A percentile compares a stretch with the other conserved stretches of the same genome.
Evolutionary conservation across 2,888 invertebrate genomes (phyloP).

Genomic region (Amblyjoppa proteus): DNA sequence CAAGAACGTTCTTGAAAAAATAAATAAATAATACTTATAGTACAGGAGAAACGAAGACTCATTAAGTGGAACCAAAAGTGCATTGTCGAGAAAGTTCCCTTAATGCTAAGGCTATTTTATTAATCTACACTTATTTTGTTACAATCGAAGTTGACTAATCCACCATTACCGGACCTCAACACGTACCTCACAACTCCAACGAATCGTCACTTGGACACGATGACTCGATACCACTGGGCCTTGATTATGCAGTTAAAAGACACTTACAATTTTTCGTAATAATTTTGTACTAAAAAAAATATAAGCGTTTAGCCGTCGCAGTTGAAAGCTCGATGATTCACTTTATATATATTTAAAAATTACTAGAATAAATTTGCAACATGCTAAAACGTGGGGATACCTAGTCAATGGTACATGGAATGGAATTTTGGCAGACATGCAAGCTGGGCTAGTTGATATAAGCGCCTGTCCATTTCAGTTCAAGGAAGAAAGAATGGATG

Average conservation of each 20-base stretch:
- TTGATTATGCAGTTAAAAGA: constrained; percentile 63
- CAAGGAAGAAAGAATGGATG: constrained; percentile 87
- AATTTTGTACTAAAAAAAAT: neutral
- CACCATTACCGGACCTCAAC: constrained; percentile 63
- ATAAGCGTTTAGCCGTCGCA: neutral
- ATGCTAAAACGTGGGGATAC: constrained; percentile 77
- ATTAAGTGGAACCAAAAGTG: too few relatives aligned
- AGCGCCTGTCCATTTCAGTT: constrained; percentile 89
- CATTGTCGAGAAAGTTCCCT: too few relatives aligned
- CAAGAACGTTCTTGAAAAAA: too few relatives aligned
- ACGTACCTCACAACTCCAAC: constrained; percentile 65
- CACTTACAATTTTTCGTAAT: constrained; percentile 70
- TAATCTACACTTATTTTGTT: neutral
- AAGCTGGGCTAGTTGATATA: constrained; percentile 86
- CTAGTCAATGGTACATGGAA: constrained; percentile 77
- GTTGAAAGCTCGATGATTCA: neutral
- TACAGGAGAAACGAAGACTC: too few relatives aligned
- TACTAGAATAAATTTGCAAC: constrained; percentile 75
- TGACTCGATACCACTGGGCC: constrained; percentile 67
- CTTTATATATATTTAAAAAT: constrained; percentile 1
- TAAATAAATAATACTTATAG: too few relatives aligned
- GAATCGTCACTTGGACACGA: constrained; percentile 69
- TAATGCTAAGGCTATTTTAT: neutral
- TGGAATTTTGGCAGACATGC: constrained; percentile 78
- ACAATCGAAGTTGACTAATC: constrained; percentile 55